Percentiles rank a stretch among this genome's conserved stretches.
Evolutionary conservation across 2,113 vertebrate species (phyloP).

Genomic region (Pogonocichla stellata): DNA sequence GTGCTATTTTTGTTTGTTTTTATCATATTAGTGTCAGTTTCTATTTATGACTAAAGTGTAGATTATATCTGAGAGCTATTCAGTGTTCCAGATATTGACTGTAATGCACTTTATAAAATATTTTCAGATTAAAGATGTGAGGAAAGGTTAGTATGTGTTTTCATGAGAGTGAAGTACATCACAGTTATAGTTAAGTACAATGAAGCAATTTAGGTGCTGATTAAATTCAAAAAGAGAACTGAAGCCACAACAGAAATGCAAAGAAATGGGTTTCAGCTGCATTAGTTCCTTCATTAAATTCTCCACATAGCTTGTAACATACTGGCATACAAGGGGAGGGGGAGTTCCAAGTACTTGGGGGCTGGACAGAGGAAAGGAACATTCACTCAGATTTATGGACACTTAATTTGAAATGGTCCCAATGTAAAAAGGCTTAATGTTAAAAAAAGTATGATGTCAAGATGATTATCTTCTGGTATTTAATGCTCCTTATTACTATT

Average conservation of each 20-base stretch:
- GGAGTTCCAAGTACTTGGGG: background rate
- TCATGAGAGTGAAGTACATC: background rate
- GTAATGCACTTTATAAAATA: background rate
- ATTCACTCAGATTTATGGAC: background rate
- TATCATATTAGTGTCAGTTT: background rate
- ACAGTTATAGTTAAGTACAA: background rate
- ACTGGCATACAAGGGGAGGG: background rate
- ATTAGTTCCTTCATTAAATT: background rate
- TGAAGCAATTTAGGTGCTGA: background rate
- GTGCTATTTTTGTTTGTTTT: background rate
- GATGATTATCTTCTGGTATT: background rate
- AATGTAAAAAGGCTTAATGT: background rate
- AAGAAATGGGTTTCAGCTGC: background rate
- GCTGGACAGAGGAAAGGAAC: background rate
- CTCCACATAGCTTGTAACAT: background rate
- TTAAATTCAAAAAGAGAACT: background rate
- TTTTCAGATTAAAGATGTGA: background rate
- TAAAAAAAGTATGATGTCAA: background rate
- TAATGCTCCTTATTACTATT: background rate
- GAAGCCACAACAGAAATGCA: background rate
- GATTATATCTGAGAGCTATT: background rate
- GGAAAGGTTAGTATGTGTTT: background rate
- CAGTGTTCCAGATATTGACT: background rate
- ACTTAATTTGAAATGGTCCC: background rate
- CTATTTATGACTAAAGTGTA: background rate